Evolutionary conservation across 23 tunicate genomes (phyloP), one percentile per base, ranked within the genome.

Genomic region (Diplosoma virens): DNA sequence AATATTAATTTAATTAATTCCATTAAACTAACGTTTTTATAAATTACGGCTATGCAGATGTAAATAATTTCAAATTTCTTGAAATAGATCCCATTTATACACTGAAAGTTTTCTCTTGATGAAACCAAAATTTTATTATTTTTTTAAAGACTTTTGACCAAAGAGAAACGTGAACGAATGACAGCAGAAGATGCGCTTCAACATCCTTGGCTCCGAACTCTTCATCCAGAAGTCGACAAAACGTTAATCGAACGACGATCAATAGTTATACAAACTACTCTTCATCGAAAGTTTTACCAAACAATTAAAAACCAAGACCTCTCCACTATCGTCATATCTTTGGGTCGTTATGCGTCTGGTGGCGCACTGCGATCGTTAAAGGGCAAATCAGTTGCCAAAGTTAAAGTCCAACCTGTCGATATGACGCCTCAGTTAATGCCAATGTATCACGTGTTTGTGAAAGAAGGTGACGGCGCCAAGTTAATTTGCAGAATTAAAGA

Each of bases 151-250:
- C 67, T 92, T 33, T 81, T 92, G 3, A 85, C 75, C 24, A 74
- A 80, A 25, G 97, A 92, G 3, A 92, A 85, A 47, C 67, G 82
- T 9, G 86, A 73, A 66, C 56, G 99, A 41, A 87, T 94, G 99
- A 82, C 95, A 16, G 86, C 95, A 3, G 77, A 73, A 25, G 95
- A 94, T 30, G 99, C 99, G 23, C 33, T 94, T 29, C 77, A 83
- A 59, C 99, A 94, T 84, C 99, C 99, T 17, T 94, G 95, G 95
- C 37, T 94, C 41, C 77, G 86, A 47, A 80, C 98, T 0, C 65
- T 93, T 30, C 86, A 87, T 58, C 74, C 68, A 0, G 99, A 86
- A 33, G 67, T 88, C 11, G 94, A 87, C 52, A 74, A 87, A 67
- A 74, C 73, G 56, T 67, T 93, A 30, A 86, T 93, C 11, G 85